Base-by-base conservation (phyloP, 1,140 invertebrate genomes). In the Bombus pascuorum region DNA sequence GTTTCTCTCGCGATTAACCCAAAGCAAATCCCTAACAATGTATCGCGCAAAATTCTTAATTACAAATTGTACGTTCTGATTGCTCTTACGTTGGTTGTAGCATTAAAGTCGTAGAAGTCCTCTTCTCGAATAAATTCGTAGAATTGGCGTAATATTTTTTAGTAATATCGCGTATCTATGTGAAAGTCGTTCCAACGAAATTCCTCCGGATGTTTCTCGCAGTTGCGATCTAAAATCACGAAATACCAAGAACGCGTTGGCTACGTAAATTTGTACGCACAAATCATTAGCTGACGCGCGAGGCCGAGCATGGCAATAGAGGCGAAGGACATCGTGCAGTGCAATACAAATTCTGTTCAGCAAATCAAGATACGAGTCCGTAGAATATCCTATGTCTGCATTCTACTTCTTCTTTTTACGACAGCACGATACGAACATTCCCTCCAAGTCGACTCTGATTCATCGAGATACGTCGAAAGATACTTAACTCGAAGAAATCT, bases 281-380 rank as follows among this genome's bases (percentile, higher is more conserved):
- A 81, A 81, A 81, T 85, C 78, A 81, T 85, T 85, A 81, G 83
- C 44, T 81, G 78, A 81, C 71, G 34, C 57, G 57, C 77, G 78
- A 85, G 78, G 83, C 70, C 78, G 37, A 81, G 73, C 87, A 37
- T 42, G 65, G 81, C 44, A 77, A 72, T 70, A 32, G 59, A 79
- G 59, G 47, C 62, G 83, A 87, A 87, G 79, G 78, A 70, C 83
- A 70, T n/a, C 42, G 68, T 18, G 37, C 68, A 28, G 18, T 84
- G 76, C n/a, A 42, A 53, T 53, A 72, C 71, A n/a, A 68, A 85
- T 89, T 78, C 57, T 62, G 66, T 73, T 39, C 72, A 53, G 68
- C 73, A 22, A 73, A 47, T 76, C 53, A 28, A 25, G 57, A 68
- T 44, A 81, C 78, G 70, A 71, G 88, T 53, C 53, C 32, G 66